A percentile compares a stretch with the other conserved stretches of the same genome.
These are phyloP conservation scores for Sebastes itinus DNA, from an alignment of 2,797 vertebrate genomes.

Conservation along the genomic window DNA sequence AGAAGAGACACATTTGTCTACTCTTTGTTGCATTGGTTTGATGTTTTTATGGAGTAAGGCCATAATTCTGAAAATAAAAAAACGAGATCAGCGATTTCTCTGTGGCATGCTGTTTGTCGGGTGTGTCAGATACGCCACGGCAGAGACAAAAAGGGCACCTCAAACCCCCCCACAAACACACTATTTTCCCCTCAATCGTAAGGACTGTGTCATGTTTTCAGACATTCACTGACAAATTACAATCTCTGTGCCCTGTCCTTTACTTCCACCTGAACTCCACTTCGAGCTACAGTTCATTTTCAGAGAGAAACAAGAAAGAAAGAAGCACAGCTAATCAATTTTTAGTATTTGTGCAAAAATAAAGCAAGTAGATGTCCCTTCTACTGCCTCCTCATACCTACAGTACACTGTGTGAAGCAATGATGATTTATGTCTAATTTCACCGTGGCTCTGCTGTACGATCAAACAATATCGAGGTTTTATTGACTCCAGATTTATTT, in stretches of 20 bases:
- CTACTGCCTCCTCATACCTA: neutral
- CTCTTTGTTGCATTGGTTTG: conserved; percentile 63
- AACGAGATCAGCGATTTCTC: conserved; percentile 32
- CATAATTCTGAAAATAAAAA: conserved; percentile 67
- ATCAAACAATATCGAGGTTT: neutral
- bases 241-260: conserved; percentile 60
- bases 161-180: conserved; percentile 15
- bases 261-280: conserved; percentile 29
- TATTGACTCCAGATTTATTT: neutral
- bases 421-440: neutral
- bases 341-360: conserved; percentile 60
- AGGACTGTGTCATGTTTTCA: conserved; percentile 17
- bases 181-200: neutral
- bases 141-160: conserved; percentile 26
- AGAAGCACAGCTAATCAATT: conserved; percentile 37
- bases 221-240: conserved; percentile 70
- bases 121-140: neutral
- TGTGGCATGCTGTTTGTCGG: conserved; percentile 22
- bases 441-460: neutral
- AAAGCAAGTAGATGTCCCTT: conserved; percentile 33
- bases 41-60: conserved; percentile 76
- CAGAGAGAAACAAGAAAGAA: conserved; percentile 25
- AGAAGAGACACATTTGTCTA: conserved; percentile 58
- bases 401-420: neutral
- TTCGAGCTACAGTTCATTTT: conserved; percentile 40